Evolutionary conservation across 2,113 vertebrate species (phyloP).

Genomic region (Cavia aperea): DNA sequence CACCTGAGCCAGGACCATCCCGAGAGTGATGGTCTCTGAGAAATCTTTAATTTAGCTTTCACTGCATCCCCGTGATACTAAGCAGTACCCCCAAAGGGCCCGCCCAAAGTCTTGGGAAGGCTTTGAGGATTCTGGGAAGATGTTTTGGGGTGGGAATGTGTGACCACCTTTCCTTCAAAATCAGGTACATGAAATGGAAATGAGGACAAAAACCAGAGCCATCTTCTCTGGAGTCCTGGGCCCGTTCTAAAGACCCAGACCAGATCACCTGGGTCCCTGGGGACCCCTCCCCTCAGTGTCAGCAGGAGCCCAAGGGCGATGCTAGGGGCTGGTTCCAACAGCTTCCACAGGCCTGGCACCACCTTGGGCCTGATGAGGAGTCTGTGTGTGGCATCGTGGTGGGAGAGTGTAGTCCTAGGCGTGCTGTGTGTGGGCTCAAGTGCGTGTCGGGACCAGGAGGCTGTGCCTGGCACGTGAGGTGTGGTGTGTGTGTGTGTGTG

Average conservation of each 20-base stretch:
- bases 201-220: background rate
- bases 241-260: background rate
- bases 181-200: background rate
- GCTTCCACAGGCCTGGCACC: background rate
- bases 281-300: too few relatives aligned
- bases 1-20: background rate
- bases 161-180: background rate
- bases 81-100: background rate
- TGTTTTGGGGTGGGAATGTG: background rate
- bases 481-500: too few relatives aligned
- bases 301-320: too few relatives aligned
- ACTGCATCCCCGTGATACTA: background rate
- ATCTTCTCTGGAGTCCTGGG: accelerated
- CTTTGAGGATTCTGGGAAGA: background rate
- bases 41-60: background rate
- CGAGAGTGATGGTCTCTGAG: background rate
- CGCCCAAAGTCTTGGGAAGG: background rate
- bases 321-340: background rate
- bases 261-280: background rate
- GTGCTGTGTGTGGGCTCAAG: background rate
- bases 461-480: background rate
- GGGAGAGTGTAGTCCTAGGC: background rate
- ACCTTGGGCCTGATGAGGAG: background rate
- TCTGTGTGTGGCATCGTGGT: background rate
- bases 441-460: background rate